Conservation (phyloP, 1,140 invertebrate genomes). For the Nephila pilipes region DNA sequence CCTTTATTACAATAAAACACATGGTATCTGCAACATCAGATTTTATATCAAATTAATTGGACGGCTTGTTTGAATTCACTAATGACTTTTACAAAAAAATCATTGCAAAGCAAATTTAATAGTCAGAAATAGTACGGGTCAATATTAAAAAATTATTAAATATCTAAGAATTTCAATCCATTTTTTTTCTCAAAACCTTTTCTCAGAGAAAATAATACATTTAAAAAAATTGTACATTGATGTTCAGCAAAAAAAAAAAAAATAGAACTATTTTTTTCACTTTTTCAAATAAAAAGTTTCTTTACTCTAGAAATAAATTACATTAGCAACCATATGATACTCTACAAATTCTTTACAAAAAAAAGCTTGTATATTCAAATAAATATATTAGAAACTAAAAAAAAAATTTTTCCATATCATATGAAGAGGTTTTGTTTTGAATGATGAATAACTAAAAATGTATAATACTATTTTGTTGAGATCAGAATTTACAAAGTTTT, state of each 20-base stretch:
- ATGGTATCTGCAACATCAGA: neutral
- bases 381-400: neutral
- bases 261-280: neutral
- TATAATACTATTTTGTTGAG: neutral
- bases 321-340: no score
- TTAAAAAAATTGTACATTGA: no score
- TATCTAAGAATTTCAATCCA: no score
- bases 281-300: neutral
- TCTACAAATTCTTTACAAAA: neutral
- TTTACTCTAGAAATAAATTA: no score
- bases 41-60: neutral
- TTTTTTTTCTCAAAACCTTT: no score
- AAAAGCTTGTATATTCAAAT: neutral
- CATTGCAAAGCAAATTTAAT: no score
- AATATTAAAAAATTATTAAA: no score
- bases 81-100: no score
- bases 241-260: no score
- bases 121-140: no score
- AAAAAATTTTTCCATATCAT: neutral
- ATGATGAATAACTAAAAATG: neutral
- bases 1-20: constrained; percentile 19
- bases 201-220: no score
- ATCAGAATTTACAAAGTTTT: neutral
- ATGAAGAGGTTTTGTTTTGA: neutral
- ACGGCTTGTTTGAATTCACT: neutral